Percentiles rank a stretch among this genome's conserved stretches.
Evolutionary conservation across 2,797 vertebrate genomes (phyloP).

Genomic region (Podargus strigoides): DNA sequence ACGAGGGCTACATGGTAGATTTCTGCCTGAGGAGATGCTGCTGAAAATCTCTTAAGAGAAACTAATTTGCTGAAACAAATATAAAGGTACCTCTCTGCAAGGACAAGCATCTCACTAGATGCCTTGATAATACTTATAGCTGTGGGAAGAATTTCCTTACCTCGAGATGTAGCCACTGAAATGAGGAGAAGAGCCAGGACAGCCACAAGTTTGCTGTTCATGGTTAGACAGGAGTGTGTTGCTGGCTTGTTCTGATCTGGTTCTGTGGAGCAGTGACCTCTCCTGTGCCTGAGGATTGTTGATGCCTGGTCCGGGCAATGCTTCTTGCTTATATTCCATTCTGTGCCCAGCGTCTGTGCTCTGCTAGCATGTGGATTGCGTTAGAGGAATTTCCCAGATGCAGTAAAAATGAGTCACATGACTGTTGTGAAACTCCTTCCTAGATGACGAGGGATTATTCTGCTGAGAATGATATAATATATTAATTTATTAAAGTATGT

Average conservation of each 20-base stretch:
- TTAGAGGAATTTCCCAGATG: slow-evolving; percentile 72
- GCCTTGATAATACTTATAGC: background rate
- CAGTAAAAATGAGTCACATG: slow-evolving; percentile 61
- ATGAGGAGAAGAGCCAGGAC: slow-evolving; percentile 53
- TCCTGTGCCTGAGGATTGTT: background rate
- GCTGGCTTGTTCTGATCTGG: background rate
- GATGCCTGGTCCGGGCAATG: background rate
- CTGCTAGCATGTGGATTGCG: slow-evolving; percentile 6
- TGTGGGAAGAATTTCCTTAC: background rate
- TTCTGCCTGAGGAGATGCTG: background rate
- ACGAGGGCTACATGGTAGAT: background rate
- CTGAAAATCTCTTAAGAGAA: background rate
- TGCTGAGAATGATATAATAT: background rate
- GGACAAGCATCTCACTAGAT: too few relatives aligned
- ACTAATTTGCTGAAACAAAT: background rate
- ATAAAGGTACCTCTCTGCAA: background rate
- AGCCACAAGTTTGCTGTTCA: slow-evolving; percentile 53
- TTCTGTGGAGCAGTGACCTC: background rate
- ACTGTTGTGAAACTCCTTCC: slow-evolving; percentile 19
- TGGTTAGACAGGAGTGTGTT: background rate
- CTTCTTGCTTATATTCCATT: slow-evolving; percentile 45
- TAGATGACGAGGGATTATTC: background rate
- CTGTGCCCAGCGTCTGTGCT: background rate
- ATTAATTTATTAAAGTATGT: background rate
- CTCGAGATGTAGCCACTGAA: slow-evolving; percentile 40